phyloP scores from a whole-genome alignment of 2,113 vertebrate genomes.

The Mustela nigripes region DNA sequence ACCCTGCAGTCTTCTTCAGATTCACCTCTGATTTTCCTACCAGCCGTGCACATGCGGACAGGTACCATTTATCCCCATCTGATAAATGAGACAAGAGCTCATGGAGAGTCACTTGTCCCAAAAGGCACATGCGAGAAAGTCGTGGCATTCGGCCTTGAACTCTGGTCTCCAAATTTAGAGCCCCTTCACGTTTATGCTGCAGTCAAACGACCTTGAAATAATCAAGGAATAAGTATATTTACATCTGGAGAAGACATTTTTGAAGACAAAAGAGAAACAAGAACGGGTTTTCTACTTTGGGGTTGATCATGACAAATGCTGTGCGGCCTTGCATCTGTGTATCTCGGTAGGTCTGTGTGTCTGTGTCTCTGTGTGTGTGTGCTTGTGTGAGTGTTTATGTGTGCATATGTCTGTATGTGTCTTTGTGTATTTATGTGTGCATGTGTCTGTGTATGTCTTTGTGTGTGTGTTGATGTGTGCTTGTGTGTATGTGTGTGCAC shows the following conservation, averaged over 20 bases:
- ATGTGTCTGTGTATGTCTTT: not conserved
- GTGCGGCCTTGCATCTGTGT: not conserved
- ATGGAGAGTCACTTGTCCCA: not conserved
- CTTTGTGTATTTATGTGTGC: not conserved
- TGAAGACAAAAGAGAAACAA: not conserved
- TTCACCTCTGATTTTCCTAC: not conserved
- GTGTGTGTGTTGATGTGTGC: not conserved
- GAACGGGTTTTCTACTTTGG: not conserved
- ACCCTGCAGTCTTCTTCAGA: rapidly evolving
- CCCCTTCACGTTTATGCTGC: rapidly evolving
- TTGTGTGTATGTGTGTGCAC: not conserved
- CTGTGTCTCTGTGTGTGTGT: not conserved
- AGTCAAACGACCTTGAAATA: not conserved
- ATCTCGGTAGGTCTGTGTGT: too few species aligned
- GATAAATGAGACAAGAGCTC: not conserved
- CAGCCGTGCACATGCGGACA: too few species aligned
- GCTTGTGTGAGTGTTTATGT: too few species aligned
- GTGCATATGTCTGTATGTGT: not conserved
- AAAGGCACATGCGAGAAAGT: not conserved
- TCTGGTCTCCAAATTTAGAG: not conserved
- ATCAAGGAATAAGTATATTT: rapidly evolving
- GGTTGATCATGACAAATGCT: not conserved
- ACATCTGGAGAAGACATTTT: not conserved
- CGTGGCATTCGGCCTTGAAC: not conserved
- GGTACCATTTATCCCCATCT: too few species aligned